Percentiles rank a stretch among this genome's conserved stretches.
Conservation (phyloP, 2,113 vertebrate genomes). For the Macaca mulatta region DNA sequence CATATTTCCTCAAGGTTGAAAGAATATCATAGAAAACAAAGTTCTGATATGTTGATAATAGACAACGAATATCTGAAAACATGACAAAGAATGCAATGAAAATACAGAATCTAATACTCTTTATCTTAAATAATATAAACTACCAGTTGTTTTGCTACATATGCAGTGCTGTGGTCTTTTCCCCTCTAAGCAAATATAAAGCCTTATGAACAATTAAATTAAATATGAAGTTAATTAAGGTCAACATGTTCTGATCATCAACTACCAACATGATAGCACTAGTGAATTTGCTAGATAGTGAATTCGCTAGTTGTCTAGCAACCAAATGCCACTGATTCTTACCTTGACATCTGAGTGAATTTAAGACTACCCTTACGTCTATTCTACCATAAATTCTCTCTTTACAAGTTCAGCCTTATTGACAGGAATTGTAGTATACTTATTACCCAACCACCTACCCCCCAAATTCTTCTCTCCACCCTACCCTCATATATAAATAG, state of each 20-base stretch:
- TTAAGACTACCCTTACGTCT: neutral
- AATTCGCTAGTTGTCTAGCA: conserved; percentile 9
- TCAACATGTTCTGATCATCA: neutral
- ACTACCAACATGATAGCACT: neutral
- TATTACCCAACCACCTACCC: neutral
- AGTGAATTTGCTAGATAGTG: conserved; percentile 21
- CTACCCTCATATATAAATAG: neutral
- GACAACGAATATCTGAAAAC: neutral
- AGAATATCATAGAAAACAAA: conserved; percentile 37
- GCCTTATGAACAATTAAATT: neutral
- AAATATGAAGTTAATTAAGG: conserved; percentile 39
- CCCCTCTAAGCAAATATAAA: neutral
- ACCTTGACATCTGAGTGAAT: neutral
- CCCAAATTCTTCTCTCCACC: neutral
- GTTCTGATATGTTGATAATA: neutral
- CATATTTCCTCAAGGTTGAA: neutral
- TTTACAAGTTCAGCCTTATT: conserved; percentile 9
- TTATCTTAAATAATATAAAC: neutral
- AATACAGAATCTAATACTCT: neutral
- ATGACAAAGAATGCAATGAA: conserved; percentile 22
- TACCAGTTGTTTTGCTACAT: neutral
- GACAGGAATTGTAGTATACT: neutral
- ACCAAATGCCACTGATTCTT: neutral
- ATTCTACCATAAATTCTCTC: neutral
- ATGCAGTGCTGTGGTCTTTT: neutral